Percentiles rank a stretch among this genome's conserved stretches.
phyloP scores from a whole-genome alignment of 2,113 vertebrate species.

The Amphiprion percula region DNA sequence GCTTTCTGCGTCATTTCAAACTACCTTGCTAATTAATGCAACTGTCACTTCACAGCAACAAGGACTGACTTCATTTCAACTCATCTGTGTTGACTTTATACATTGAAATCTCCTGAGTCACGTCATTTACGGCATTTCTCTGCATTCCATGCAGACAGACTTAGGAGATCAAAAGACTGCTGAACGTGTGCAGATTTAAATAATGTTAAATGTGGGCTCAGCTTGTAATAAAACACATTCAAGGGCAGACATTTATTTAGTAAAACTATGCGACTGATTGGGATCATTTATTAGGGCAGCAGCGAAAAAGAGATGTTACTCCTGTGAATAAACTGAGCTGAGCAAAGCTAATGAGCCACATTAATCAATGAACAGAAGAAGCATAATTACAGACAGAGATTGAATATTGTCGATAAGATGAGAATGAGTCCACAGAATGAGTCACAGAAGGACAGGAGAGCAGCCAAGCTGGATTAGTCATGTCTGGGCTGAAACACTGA shows the following conservation, averaged over 20 bases:
- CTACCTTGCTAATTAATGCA: too few relatives aligned
- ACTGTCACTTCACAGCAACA: too few relatives aligned
- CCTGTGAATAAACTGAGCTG: slow-evolving; percentile 26
- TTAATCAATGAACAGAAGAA: slow-evolving; percentile 44
- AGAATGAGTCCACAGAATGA: slow-evolving; percentile 5
- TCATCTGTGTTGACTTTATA: neutral
- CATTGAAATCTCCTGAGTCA: neutral
- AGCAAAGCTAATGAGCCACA: slow-evolving; percentile 21
- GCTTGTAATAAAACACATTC: slow-evolving; percentile 10
- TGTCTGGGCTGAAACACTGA: slow-evolving; percentile 5
- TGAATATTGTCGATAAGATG: slow-evolving; percentile 34
- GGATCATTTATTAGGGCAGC: slow-evolving; percentile 22
- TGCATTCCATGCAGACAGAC: neutral
- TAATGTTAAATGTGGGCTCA: neutral
- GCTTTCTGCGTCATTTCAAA: neutral
- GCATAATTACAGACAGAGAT: slow-evolving; percentile 36
- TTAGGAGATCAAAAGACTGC: neutral
- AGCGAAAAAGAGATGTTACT: neutral
- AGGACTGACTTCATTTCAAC: too few relatives aligned
- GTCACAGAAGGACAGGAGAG: neutral
- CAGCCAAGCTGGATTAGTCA: neutral
- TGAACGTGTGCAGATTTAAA: neutral
- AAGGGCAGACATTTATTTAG: neutral
- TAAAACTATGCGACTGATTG: neutral
- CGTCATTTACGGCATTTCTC: slow-evolving; percentile 14